Conservation (phyloP, 2,888 invertebrate genomes). For the Agrypnus murinus region DNA sequence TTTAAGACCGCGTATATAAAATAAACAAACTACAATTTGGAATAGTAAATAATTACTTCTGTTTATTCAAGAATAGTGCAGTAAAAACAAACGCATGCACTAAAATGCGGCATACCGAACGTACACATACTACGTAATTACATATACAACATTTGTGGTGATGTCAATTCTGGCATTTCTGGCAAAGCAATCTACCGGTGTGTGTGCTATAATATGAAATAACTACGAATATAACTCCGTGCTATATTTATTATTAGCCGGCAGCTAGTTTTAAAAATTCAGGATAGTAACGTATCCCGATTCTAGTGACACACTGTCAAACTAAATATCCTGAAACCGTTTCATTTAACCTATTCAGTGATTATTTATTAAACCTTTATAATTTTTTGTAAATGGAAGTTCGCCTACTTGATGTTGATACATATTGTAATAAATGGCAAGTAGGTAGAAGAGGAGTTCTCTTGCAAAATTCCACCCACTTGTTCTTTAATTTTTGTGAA, state of each 20-base stretch:
- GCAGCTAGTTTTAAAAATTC: slow-evolving; percentile 12
- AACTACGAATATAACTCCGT: slow-evolving; percentile 3
- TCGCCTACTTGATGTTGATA: slow-evolving; percentile 2
- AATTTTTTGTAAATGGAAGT: background rate
- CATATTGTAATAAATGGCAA: background rate
- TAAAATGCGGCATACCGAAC: no score
- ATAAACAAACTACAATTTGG: no score
- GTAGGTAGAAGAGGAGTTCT: slow-evolving; percentile 20
- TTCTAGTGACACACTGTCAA: slow-evolving; percentile 8
- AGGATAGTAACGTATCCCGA: background rate
- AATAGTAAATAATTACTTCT: no score
- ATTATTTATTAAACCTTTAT: slow-evolving; percentile 13
- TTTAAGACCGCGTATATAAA: no score
- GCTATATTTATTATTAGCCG: slow-evolving; percentile 14
- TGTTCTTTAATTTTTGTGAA: slow-evolving; percentile 5
- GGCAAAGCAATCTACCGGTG: slow-evolving; percentile 3
- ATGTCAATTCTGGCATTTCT: background rate
- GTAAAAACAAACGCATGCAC: no score
- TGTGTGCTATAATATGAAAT: background rate
- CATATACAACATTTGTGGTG: no score
- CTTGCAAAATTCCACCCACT: slow-evolving; percentile 18
- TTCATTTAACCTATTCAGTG: background rate
- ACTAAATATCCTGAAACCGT: slow-evolving; percentile 18
- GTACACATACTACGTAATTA: no score
- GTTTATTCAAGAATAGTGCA: no score